Percentiles rank a stretch among this genome's conserved stretches.
Conservation (phyloP, 2,888 invertebrate genomes). For the Choristoneura rosaceana region DNA sequence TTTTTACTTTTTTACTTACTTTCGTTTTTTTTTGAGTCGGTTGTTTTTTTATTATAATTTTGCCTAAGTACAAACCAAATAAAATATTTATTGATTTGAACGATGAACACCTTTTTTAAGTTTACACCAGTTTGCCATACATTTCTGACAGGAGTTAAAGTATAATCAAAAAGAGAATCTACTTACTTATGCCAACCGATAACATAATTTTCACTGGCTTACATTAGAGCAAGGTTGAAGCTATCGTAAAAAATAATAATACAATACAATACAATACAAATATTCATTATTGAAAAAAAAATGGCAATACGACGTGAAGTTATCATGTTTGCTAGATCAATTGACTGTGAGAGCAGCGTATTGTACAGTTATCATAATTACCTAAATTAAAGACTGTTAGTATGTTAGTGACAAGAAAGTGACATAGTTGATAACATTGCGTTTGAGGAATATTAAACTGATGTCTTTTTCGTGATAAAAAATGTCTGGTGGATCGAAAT, state of each 20-base stretch:
- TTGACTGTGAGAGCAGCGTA: not conserved
- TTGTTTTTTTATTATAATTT: too few relatives aligned
- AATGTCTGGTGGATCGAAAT: slow-evolving; percentile 20
- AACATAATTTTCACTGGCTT: not conserved
- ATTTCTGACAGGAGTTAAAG: not conserved
- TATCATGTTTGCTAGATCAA: not conserved
- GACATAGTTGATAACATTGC: not conserved
- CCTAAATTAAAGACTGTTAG: not conserved
- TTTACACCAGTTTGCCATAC: too few relatives aligned
- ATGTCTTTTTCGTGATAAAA: slow-evolving; percentile 17
- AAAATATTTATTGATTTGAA: too few relatives aligned
- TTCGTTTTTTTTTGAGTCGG: too few relatives aligned
- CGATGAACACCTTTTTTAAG: too few relatives aligned
- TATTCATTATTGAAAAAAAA: too few relatives aligned
- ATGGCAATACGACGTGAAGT: not conserved
- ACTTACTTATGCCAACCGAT: not conserved
- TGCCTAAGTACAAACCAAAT: too few relatives aligned
- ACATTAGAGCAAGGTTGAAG: not conserved
- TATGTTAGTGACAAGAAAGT: not conserved
- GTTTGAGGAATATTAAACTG: not conserved
- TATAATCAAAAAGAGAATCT: not conserved
- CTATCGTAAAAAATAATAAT: not conserved
- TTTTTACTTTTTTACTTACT: too few relatives aligned
- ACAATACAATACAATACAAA: too few relatives aligned
- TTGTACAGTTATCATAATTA: slow-evolving; percentile 1